Base-by-base conservation (phyloP, 2,113 vertebrate genomes). In the Ciconia boyciana region DNA sequence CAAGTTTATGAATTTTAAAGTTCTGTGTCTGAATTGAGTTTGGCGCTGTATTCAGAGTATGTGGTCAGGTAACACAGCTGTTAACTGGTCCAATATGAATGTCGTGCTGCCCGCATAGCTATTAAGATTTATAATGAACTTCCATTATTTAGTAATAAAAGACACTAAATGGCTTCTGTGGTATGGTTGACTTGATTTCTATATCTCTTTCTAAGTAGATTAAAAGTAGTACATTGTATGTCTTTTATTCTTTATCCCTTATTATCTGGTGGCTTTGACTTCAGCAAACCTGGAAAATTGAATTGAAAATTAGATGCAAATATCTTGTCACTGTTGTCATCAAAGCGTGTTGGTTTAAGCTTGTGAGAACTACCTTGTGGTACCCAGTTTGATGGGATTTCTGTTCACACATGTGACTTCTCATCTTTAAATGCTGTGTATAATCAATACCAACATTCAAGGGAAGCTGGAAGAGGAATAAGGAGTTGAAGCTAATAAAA, bases 171-270 rank as follows among this genome's bases (percentile, higher is more conserved):
- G 9, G 21, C 43, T 21, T 34, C 34, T 64, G 2, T 20, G 32
- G 22, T 11, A 16, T 44, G 31, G 17, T 4, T 39, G 26, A 1
- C 1, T 41, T 25, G 10, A 44, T 44, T 74, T 65, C 70, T 69
- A 0, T 24, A 0, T 58, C n/a, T 43, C n/a, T 70, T 51, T 34
- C 11, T 16, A 26, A 55, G 21, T 29, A 22, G 39, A 58, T 28
- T 19, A 14, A 5, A 15, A 60, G 5, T 3, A 29, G 7, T 13
- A 16, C 8, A 2, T 41, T 48, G 2, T 11, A 3, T 14, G 24
- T 28, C 16, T 64, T 71, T 48, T 32, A 7, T 68, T 80, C 17
- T 14, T 41, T 55, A 21, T 60, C 62, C 32, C 28, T 11, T 69
- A 0, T 51, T 74, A 21, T 44, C 18, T 32, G 17, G 18, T 46